These are phyloP conservation scores for Hemibagrus wyckioides DNA, from an alignment of 2,113 vertebrate genomes.

Conservation along the genomic window DNA sequence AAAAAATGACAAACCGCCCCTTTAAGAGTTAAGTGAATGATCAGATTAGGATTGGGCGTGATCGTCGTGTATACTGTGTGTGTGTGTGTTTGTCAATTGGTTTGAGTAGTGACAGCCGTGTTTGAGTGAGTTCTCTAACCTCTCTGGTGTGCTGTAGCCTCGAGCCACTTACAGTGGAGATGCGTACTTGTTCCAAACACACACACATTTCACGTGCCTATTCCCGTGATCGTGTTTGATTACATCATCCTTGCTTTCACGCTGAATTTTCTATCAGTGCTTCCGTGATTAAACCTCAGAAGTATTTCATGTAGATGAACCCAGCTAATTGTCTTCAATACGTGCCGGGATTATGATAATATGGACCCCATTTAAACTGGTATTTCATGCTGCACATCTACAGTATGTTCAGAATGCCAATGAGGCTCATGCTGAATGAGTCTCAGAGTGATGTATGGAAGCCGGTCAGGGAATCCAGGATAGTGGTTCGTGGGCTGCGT, in stretches of 20 bases:
- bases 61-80: not conserved
- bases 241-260: not conserved
- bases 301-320: not conserved
- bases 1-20: not conserved
- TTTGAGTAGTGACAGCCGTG: not conserved
- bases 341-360: not conserved
- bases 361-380: not conserved
- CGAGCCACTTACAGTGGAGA: not conserved
- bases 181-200: not conserved
- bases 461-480: constrained; percentile 4
- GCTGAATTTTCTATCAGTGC: not conserved
- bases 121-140: not conserved
- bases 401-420: constrained; percentile 38
- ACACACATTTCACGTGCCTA: not conserved
- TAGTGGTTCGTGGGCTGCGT: not conserved
- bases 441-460: constrained; percentile 19
- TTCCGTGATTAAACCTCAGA: not conserved
- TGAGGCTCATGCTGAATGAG: not conserved
- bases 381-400: constrained; percentile 1
- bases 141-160: not conserved
- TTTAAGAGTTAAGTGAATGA: not conserved
- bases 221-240: not conserved
- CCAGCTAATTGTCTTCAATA: not conserved
- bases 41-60: not conserved
- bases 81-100: not conserved